Conservation (phyloP, 37 sponge, comb jelly and placozoan species). For the Halichondria panicea region DNA sequence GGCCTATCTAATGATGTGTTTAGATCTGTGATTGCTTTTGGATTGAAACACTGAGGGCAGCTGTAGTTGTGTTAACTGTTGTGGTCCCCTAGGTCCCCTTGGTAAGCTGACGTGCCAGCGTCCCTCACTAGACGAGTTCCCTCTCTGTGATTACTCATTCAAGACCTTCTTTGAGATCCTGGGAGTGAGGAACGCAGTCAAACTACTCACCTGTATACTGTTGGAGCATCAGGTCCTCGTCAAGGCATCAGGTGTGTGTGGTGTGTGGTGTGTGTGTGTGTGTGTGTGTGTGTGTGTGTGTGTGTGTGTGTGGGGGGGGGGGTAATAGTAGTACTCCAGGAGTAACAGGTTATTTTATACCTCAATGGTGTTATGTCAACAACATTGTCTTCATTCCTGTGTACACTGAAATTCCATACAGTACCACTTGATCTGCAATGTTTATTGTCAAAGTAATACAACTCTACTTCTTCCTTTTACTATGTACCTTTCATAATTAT, state of each 20-base stretch:
- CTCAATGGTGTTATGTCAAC: too few relatives aligned
- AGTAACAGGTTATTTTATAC: too few relatives aligned
- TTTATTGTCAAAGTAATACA: neutral
- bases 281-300: constrained; percentile 50
- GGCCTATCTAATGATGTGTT: too few relatives aligned
- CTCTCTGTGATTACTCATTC: constrained; percentile 89
- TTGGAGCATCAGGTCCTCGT: constrained; percentile 93
- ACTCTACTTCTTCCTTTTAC: neutral
- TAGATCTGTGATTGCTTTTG: too few relatives aligned
- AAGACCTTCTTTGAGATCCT: constrained; percentile 64
- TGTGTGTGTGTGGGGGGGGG: constrained; percentile 24
- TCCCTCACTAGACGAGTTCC: constrained; percentile 49
- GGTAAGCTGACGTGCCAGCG: constrained; percentile 31
- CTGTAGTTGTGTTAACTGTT: too few relatives aligned
- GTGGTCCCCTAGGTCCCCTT: constrained; percentile 53
- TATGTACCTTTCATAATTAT: too few relatives aligned
- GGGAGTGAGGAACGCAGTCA: constrained; percentile 53
- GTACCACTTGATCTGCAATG: neutral
- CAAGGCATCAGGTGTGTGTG: constrained; percentile 59
- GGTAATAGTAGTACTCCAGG: neutral
- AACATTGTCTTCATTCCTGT: neutral
- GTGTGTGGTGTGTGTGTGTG: constrained; percentile 6
- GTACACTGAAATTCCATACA: neutral
- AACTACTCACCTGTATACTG: constrained; percentile 73
- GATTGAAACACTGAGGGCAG: too few relatives aligned